Conservation (phyloP, 2,797 vertebrate genomes). For the Myotis findleyi region DNA sequence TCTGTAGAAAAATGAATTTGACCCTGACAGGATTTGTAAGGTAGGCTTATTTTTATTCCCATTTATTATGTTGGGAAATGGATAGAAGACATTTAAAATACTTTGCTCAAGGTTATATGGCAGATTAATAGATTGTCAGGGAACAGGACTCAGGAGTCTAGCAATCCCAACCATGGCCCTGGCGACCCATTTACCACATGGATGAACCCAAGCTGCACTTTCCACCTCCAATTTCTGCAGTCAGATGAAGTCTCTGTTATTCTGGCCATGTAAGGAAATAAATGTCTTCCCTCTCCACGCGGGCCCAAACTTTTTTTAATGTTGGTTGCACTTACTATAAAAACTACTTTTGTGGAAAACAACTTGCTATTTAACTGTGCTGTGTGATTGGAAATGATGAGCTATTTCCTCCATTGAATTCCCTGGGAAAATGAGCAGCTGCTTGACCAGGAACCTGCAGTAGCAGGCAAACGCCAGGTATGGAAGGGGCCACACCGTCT, state of each 20-base stretch:
- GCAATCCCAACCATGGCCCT: background rate
- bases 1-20: background rate
- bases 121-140: background rate
- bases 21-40: conserved; percentile 12
- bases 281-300: background rate
- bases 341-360: conserved; percentile 18
- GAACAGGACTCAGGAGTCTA: background rate
- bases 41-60: conserved; percentile 26
- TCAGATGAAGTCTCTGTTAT: background rate
- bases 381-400: background rate
- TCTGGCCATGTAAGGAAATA: background rate
- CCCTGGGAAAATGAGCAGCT: background rate
- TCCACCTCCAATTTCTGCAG: background rate
- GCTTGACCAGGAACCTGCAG: background rate
- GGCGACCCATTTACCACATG: background rate
- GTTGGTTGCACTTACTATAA: background rate
- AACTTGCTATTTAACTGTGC: background rate
- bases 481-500: no score
- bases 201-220: background rate
- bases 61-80: conserved; percentile 38
- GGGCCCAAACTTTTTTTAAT: background rate
- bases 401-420: background rate
- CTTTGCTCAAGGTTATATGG: background rate
- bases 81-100: conserved; percentile 41
- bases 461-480: background rate